Percentiles rank a stretch among this genome's conserved stretches.
Conservation (phyloP, 1,140 invertebrate species). For the Rhyacophila brunnea region DNA sequence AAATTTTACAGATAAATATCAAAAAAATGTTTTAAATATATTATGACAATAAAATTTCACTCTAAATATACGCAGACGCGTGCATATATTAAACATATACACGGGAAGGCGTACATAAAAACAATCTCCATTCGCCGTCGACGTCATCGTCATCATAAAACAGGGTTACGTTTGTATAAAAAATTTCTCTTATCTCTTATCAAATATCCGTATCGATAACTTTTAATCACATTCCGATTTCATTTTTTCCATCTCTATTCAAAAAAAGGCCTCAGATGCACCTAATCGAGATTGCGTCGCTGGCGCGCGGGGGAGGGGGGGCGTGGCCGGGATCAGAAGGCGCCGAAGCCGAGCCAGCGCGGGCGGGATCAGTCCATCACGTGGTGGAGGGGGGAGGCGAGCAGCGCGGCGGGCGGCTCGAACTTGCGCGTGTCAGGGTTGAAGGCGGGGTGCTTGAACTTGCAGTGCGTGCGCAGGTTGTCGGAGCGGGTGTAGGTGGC, state of each 20-base stretch:
- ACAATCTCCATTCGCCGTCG: conserved; percentile 59
- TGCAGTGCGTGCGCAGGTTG: conserved; percentile 84
- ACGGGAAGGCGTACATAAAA: conserved; percentile 39
- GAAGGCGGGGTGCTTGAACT: conserved; percentile 81
- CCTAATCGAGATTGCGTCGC: conserved; percentile 58
- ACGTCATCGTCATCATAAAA: conserved; percentile 22
- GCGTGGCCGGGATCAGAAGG: conserved; percentile 8
- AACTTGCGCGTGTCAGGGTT: conserved; percentile 80
- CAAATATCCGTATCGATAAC: conserved; percentile 47
- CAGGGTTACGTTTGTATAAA: conserved; percentile 60
- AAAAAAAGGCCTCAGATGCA: conserved; percentile 55
- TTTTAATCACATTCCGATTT: conserved; percentile 37
- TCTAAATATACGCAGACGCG: conserved; percentile 44
- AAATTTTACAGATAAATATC: conserved; percentile 53
- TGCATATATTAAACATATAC: too few relatives aligned
- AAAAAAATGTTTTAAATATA: conserved; percentile 54
- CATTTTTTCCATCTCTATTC: conserved; percentile 48
- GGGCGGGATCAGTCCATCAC: conserved; percentile 48
- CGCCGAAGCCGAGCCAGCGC: conserved; percentile 1
- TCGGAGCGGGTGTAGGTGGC: conserved; percentile 85
- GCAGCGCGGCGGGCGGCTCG: conserved; percentile 57
- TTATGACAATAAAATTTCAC: conserved; percentile 57
- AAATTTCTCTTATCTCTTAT: conserved; percentile 55
- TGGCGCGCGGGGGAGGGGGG: conserved; percentile 16
- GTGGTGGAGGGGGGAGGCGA: conserved; percentile 44